Base-by-base conservation (phyloP, 2,888 invertebrate genomes). In the Philereme transversata region DNA sequence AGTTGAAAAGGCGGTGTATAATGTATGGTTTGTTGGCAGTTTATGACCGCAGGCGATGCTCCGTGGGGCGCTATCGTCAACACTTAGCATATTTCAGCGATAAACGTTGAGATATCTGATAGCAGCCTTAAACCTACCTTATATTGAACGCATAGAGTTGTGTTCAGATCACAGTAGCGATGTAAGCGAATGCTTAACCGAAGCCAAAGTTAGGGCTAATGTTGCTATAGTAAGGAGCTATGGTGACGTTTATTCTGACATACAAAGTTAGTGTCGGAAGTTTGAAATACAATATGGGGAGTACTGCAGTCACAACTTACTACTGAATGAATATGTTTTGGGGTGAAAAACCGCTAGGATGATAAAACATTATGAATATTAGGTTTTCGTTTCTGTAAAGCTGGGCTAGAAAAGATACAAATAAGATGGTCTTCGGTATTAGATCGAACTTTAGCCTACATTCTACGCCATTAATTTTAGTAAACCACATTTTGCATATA, bases 31-130 rank as follows among this genome's bases (percentile, higher is more conserved):
- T 49, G 47, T 34, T 33, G 45, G 46, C 54, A 60, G 63, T 61
- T 59, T 67, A 62, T 50, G 62, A 54, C 36, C 57, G 34, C 45
- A 11, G 55, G 58, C 59, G 52, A 57, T 48, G 57, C 59, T 62
- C 57, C 63, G 60, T 52, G 63, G 60, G 62, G 44, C 62, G 60
- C 66, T 71, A 64, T 67, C 70, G 65, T 52, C 65, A 45, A 59
- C 70, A 69, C 67, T 72, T 70, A 69, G 62, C 70, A 71, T 73
- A 70, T 70, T 67, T 68, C 69, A 62, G 57, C 68, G 64, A 69
- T 70, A 71, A 69, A 63, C 66, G 58, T 46, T 43, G 57, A 65
- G 46, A 53, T 59, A 54, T 54, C 48, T 22, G 41, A 56, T 52
- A 35, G 33, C 46, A 43, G 7, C 47, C 54, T 7, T 36, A 57